These are phyloP conservation scores for Coregonus sp. DNA, from an alignment of 2,797 vertebrate species.

Conservation along the genomic window DNA sequence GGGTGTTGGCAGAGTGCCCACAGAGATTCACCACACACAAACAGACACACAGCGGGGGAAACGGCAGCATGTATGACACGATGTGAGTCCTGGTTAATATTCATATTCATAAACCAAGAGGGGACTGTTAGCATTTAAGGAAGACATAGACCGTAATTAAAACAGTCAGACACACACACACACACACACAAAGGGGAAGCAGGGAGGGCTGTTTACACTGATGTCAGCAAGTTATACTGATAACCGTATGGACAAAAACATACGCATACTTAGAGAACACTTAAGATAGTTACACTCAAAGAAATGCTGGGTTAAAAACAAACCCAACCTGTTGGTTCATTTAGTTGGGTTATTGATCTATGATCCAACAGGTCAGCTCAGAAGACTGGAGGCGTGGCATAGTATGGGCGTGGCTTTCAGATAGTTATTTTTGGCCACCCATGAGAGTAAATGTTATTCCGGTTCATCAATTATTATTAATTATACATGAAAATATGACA, in stretches of 20 bases:
- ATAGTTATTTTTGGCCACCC: too few species aligned
- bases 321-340: too few species aligned
- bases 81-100: slow-evolving; percentile 47
- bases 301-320: too few species aligned
- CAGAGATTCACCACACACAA: slow-evolving; percentile 30
- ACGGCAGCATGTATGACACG: slow-evolving; percentile 49
- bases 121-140: slow-evolving; percentile 48
- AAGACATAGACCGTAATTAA: neutral
- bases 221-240: slow-evolving; percentile 46
- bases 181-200: neutral
- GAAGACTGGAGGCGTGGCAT: too few species aligned
- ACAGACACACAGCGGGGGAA: slow-evolving; percentile 12
- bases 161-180: neutral
- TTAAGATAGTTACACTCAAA: slow-evolving; percentile 16
- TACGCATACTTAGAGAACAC: slow-evolving; percentile 31
- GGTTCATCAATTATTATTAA: too few species aligned
- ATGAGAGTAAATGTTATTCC: too few species aligned
- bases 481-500: too few species aligned
- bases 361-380: too few species aligned
- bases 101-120: slow-evolving; percentile 57
- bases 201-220: slow-evolving; percentile 34
- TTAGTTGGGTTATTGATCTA: too few species aligned
- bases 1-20: slow-evolving; percentile 20
- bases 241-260: slow-evolving; percentile 30
- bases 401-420: too few species aligned